Percentiles rank a stretch among this genome's conserved stretches.
Evolutionary conservation across 2,888 invertebrate species (phyloP).

Genomic region (Laothoe populi): DNA sequence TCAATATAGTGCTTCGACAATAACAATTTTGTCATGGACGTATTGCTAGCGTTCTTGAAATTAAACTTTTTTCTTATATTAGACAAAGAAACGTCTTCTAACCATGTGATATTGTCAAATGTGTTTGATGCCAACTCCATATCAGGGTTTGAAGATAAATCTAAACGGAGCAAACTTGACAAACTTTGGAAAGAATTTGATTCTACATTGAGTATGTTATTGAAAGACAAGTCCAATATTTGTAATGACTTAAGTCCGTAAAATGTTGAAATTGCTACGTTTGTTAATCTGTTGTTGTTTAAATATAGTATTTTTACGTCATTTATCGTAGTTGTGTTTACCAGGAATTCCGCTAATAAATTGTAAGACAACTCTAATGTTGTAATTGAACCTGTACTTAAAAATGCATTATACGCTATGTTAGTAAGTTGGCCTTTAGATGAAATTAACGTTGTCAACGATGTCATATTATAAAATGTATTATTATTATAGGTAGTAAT

Average conservation of each 20-base stretch:
- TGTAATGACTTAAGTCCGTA: slow-evolving; percentile 22
- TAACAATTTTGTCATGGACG: slow-evolving; percentile 24
- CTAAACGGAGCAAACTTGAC: slow-evolving; percentile 21
- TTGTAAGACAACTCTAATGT: slow-evolving; percentile 33
- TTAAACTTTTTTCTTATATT: slow-evolving; percentile 25
- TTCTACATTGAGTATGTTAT: slow-evolving; percentile 30
- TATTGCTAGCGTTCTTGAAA: slow-evolving; percentile 25
- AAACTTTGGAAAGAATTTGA: slow-evolving; percentile 26
- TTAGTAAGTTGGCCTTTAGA: slow-evolving; percentile 29
- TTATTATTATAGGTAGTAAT: slow-evolving; percentile 29
- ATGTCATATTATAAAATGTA: slow-evolving; percentile 32
- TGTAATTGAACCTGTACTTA: slow-evolving; percentile 25
- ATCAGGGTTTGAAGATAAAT: slow-evolving; percentile 31
- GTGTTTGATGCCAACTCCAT: slow-evolving; percentile 22
- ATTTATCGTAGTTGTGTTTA: slow-evolving; percentile 28
- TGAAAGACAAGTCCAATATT: slow-evolving; percentile 28
- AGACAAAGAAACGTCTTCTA: slow-evolving; percentile 26
- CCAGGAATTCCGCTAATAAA: slow-evolving; percentile 28
- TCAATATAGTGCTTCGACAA: slow-evolving; percentile 29
- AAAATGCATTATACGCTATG: slow-evolving; percentile 28
- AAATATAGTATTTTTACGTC: slow-evolving; percentile 28
- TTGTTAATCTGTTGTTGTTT: slow-evolving; percentile 32
- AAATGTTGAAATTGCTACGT: slow-evolving; percentile 29
- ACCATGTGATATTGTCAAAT: slow-evolving; percentile 30
- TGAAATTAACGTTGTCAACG: slow-evolving; percentile 22